These are phyloP conservation scores for Sialis lutaria DNA, from an alignment of 2,888 invertebrate genomes.

Conservation along the genomic window DNA sequence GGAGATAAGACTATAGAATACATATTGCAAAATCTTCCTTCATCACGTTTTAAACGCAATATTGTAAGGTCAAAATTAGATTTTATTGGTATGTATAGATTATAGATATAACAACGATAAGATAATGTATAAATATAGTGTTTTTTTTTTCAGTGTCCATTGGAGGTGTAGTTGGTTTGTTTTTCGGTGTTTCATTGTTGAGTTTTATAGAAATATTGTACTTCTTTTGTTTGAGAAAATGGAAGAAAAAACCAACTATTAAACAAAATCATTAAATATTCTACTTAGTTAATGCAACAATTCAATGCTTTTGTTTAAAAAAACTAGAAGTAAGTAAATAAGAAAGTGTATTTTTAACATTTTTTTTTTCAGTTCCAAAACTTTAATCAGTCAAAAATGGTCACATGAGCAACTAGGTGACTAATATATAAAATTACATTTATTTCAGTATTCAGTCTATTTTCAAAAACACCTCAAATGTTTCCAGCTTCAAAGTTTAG, in stretches of 20 bases:
- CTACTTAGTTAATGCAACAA: too few species aligned
- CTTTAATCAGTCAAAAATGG: too few species aligned
- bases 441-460: too few species aligned
- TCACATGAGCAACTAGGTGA: too few species aligned
- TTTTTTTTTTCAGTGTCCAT: conserved; percentile 36
- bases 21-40: conserved; percentile 33
- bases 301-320: too few species aligned
- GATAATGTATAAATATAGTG: background rate
- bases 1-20: conserved; percentile 14
- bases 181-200: conserved; percentile 40
- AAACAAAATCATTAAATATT: background rate
- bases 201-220: conserved; percentile 38
- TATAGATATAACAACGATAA: background rate
- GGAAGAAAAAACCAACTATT: background rate
- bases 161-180: conserved; percentile 40
- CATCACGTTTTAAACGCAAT: conserved; percentile 35
- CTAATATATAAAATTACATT: too few species aligned
- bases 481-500: too few species aligned
- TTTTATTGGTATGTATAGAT: conserved; percentile 33
- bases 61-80: conserved; percentile 41
- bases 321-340: too few species aligned
- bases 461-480: too few species aligned
- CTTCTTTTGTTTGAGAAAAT: conserved; percentile 28
- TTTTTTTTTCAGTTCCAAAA: too few species aligned
- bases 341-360: too few species aligned